Conservation (phyloP, 2,888 invertebrate genomes). For the Epirrhoe alternata region DNA sequence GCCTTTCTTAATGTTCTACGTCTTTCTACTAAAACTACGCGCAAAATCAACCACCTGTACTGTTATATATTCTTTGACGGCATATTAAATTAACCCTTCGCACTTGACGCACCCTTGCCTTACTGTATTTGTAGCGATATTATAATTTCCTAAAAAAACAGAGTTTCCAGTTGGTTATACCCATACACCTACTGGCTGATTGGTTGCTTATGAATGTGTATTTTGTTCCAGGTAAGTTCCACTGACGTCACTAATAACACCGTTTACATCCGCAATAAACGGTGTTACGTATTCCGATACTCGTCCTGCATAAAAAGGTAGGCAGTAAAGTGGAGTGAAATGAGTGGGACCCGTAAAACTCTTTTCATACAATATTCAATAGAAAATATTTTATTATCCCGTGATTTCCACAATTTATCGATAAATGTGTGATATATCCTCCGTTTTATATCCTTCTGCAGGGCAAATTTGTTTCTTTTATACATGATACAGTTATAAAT, state of each 20-base stretch:
- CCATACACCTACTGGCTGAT: background rate
- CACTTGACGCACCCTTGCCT: background rate
- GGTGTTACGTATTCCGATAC: conserved; percentile 62
- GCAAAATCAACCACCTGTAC: background rate
- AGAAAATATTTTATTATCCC: conserved; percentile 83
- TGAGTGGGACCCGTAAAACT: conserved; percentile 79
- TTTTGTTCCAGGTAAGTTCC: conserved; percentile 66
- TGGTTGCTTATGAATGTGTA: conserved; percentile 18
- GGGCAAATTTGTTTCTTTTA: conserved; percentile 82
- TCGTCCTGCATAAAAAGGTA: conserved; percentile 75
- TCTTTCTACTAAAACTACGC: background rate
- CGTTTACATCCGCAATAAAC: conserved; percentile 52
- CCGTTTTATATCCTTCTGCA: conserved; percentile 79
- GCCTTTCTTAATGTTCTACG: background rate
- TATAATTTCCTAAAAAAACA: background rate
- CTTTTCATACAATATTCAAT: conserved; percentile 84
- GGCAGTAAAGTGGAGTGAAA: conserved; percentile 78
- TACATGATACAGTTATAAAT: conserved; percentile 82
- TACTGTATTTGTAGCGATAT: background rate
- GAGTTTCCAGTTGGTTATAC: background rate
- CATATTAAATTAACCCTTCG: background rate
- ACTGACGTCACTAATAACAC: conserved; percentile 56
- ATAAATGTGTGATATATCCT: conserved; percentile 80
- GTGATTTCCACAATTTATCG: conserved; percentile 82
- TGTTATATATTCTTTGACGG: background rate